A percentile compares a stretch with the other conserved stretches of the same genome.
phyloP scores from a whole-genome alignment of 2,113 vertebrate genomes.

The Girardinichthys multiradiatus region DNA sequence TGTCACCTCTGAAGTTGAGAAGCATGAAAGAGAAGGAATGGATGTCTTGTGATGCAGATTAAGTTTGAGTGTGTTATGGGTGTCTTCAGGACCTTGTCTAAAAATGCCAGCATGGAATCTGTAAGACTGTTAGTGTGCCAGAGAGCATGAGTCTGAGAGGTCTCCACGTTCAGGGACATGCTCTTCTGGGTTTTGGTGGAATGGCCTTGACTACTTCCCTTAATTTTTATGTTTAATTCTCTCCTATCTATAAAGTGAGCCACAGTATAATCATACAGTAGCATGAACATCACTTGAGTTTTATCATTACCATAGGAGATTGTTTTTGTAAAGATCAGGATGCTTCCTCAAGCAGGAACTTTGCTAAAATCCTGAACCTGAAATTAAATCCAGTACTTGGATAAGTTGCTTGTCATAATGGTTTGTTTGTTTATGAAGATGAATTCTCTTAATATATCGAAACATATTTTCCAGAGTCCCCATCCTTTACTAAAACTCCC shows the following conservation, averaged over 20 bases:
- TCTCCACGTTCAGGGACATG: background rate
- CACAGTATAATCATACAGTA: too few species aligned
- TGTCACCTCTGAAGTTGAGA: background rate
- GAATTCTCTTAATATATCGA: constrained; percentile 61
- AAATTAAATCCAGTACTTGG: background rate
- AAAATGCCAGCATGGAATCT: too few species aligned
- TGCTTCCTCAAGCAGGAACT: background rate
- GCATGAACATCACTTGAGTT: too few species aligned
- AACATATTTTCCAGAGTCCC: constrained; percentile 86
- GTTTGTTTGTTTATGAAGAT: constrained; percentile 19
- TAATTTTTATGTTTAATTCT: background rate
- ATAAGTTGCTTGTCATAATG: constrained; percentile 2
- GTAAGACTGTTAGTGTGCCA: background rate
- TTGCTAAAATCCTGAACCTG: background rate
- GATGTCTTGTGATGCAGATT: background rate
- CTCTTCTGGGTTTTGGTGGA: background rate
- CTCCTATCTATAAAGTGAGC: background rate
- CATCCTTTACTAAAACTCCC: constrained; percentile 88
- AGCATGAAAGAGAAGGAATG: constrained; percentile 39
- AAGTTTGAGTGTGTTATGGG: background rate
- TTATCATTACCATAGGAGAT: too few species aligned
- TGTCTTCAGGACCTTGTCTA: background rate
- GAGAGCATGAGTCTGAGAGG: constrained; percentile 19
- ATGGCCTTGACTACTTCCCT: background rate
- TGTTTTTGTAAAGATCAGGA: too few species aligned